Evolutionary conservation across 1,140 invertebrate species (phyloP).

Genomic region (Wiebesia pumilae): DNA sequence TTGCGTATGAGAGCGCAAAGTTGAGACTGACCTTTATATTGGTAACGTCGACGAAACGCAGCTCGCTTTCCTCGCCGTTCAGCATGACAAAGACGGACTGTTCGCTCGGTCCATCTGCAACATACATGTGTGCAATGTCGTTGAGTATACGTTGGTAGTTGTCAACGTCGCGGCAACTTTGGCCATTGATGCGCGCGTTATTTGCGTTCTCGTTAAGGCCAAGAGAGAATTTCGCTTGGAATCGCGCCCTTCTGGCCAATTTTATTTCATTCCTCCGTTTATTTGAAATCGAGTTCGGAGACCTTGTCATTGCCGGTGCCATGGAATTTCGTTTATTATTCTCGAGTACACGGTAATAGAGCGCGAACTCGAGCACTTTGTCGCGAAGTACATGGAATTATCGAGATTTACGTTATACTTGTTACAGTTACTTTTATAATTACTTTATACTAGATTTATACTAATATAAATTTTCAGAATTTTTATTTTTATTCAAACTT

Average conservation of each 20-base stretch:
- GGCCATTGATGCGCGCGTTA: not conserved
- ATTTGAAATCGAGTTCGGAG: no score
- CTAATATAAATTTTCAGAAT: no score
- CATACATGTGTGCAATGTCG: conserved; percentile 53
- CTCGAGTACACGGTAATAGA: no score
- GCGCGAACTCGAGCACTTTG: no score
- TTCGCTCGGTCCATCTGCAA: conserved; percentile 82
- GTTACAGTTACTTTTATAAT: no score
- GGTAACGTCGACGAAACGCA: conserved; percentile 83
- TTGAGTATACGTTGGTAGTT: not conserved
- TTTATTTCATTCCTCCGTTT: not conserved
- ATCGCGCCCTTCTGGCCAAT: not conserved
- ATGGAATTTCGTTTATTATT: no score
- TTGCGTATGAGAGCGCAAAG: not conserved
- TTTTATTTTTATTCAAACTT: no score
- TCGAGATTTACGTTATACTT: no score
- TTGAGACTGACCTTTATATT: conserved; percentile 76
- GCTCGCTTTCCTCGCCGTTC: conserved; percentile 92
- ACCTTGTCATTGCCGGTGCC: no score
- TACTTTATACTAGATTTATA: no score
- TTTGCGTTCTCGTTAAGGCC: not conserved
- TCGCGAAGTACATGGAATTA: no score
- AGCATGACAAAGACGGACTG: conserved; percentile 91
- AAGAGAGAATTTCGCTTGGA: no score
- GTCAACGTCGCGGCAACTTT: not conserved